Conservation (phyloP, 2,888 invertebrate species). For the Andrena bucephala region DNA sequence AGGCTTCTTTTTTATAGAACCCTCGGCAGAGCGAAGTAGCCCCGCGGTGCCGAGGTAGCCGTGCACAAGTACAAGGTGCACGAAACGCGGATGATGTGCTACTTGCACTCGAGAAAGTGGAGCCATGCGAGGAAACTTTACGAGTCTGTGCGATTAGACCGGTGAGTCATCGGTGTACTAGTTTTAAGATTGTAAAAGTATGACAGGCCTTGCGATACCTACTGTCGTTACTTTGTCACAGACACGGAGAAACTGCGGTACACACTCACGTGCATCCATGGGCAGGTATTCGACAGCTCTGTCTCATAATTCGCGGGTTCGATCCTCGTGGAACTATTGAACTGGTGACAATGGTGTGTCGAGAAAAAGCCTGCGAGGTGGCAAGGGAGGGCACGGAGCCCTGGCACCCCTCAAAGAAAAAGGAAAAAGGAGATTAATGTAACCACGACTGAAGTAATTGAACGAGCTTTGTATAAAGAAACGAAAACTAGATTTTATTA, state of each 20-base stretch:
- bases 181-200: slow-evolving; percentile 45
- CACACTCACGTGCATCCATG: neutral
- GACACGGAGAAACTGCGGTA: neutral
- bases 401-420: no score
- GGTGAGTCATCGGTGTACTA: slow-evolving; percentile 48
- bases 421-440: no score
- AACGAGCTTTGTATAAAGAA: no score
- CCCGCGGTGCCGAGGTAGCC: neutral
- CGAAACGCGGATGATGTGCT: slow-evolving; percentile 44
- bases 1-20: neutral
- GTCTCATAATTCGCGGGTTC: neutral
- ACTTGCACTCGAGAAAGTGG: slow-evolving; percentile 60
- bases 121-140: slow-evolving; percentile 46
- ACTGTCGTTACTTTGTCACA: slow-evolving; percentile 19
- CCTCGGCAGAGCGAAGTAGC: neutral
- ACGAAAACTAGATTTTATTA: no score
- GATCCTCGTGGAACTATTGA: neutral
- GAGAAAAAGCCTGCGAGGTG: no score
- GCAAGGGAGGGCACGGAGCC: no score
- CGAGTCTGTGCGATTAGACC: slow-evolving; percentile 41
- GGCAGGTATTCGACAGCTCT: neutral
- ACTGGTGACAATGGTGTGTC: no score
- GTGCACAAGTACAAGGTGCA: slow-evolving; percentile 16
- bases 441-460: no score
- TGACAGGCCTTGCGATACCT: slow-evolving; percentile 5